Base-by-base conservation (phyloP, 2,888 invertebrate species). In the Metellina segmentata region DNA sequence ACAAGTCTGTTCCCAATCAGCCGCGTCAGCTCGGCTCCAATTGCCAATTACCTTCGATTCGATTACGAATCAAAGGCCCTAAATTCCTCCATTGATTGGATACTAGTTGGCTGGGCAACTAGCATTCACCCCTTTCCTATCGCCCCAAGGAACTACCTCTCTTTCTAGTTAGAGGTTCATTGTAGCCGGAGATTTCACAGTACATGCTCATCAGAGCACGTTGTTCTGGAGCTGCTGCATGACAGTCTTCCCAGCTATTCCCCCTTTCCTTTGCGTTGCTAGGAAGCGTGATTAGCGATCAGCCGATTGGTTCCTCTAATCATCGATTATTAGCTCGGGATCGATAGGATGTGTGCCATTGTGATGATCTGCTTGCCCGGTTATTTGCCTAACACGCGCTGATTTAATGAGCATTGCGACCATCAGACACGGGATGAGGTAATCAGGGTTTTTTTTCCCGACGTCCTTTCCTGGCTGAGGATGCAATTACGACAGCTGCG, bases 1-100 rank as follows among this genome's bases (percentile, higher is more conserved):
- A 7, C 53, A 13, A 34, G 34, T 34, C 34, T 34, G 34, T 34
- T 34, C 81, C 81, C 86, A 91, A 87, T 91, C 87, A 83, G 71
- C 87, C 34, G 19, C 53, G 71, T 88, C 88, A 88, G 81, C 88
- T 70, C 78, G 88, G 69, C 87, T 87, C 87, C 91, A 83, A 91
- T 87, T 87, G 91, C 87, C 91, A 91, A 91, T 91, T 91, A 91
- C 86, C 53, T 83, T 74, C 87, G 83, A 91, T 91, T 91, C 91
- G 87, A 91, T 91, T 91, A 91, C 82, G 91, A 91, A 83, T 87
- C 91, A 91, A 91, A 91, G 87, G 83, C 83, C 75, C 77, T 81
- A 83, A 91, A 91, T 91, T 91, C 91, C 91, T 53, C 69, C 91
- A 87, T 87, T 91, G 91, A 91, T 83, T 74, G 70, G 82, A 71